Evolutionary conservation across 2,888 invertebrate species (phyloP).

Genomic region (Sinelater perroti): DNA sequence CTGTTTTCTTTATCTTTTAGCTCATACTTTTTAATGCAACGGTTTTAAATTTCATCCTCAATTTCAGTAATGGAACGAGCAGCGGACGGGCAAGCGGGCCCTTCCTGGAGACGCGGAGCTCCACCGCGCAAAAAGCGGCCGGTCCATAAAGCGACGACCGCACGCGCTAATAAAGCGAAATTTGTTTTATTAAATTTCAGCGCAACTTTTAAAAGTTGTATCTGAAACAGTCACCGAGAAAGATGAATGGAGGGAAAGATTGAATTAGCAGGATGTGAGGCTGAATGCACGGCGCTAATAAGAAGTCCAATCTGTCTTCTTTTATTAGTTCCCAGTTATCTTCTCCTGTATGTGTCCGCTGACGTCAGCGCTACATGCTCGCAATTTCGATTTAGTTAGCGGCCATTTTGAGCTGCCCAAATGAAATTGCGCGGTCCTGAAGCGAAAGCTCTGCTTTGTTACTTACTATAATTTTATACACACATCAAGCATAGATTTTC

Average conservation of each 20-base stretch:
- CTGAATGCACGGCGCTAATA: conserved; percentile 54
- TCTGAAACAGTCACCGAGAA: conserved; percentile 45
- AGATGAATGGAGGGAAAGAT: conserved; percentile 56
- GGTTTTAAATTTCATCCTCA: conserved; percentile 50
- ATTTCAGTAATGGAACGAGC: conserved; percentile 46
- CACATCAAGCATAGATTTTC: too few species aligned
- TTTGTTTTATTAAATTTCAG: conserved; percentile 33
- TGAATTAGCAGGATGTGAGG: conserved; percentile 50
- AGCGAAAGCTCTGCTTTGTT: too few species aligned
- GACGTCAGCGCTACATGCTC: conserved; percentile 17
- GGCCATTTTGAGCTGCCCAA: too few species aligned
- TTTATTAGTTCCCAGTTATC: conserved; percentile 50
- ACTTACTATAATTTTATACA: too few species aligned
- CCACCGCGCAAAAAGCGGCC: not conserved
- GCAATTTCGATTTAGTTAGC: conserved; percentile 8
- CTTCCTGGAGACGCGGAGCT: too few species aligned
- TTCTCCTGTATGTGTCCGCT: conserved; percentile 23
- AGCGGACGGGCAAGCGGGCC: conserved; percentile 5
- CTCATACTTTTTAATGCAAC: conserved; percentile 44
- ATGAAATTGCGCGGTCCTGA: too few species aligned
- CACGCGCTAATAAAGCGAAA: conserved; percentile 19
- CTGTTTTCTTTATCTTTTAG: conserved; percentile 40
- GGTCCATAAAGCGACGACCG: not conserved
- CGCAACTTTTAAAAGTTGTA: conserved; percentile 37
- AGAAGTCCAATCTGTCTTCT: conserved; percentile 57